Conservation (phyloP, 2,888 invertebrate genomes). For the Cerastis leucographa region DNA sequence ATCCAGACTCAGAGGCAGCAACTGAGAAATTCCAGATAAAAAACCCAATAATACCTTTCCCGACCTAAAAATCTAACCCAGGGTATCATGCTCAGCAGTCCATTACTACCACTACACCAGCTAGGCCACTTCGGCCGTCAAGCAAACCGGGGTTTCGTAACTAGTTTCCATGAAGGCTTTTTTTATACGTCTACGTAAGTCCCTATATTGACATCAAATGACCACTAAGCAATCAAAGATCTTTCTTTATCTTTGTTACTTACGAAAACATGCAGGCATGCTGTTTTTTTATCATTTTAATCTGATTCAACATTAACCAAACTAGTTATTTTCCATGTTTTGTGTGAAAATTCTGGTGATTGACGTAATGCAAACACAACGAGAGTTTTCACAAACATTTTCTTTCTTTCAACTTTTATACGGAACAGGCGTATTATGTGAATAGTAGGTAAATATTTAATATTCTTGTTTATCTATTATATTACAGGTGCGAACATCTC, state of each 20-base stretch:
- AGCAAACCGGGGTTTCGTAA: too few species aligned
- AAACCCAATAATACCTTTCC: not conserved
- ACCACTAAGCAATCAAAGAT: not conserved
- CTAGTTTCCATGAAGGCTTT: too few species aligned
- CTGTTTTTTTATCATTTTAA: constrained; percentile 2
- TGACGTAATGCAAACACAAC: not conserved
- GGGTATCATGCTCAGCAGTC: not conserved
- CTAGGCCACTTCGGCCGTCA: too few species aligned
- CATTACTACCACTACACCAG: not conserved
- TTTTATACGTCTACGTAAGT: too few species aligned
- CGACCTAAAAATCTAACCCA: not conserved
- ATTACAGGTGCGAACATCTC: constrained; percentile 85
- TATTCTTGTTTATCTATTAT: constrained; percentile 12
- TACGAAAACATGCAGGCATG: not conserved
- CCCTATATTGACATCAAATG: not conserved
- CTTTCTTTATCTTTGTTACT: constrained; percentile 5
- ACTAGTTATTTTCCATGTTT: constrained; percentile 27
- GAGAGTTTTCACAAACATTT: constrained; percentile 20
- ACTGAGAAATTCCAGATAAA: not conserved
- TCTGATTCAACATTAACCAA: constrained; percentile 18
- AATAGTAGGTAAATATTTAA: constrained; percentile 23
- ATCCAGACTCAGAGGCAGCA: not conserved
- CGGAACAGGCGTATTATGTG: not conserved
- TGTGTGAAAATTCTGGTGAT: not conserved
- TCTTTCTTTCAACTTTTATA: constrained; percentile 8